A percentile compares a stretch with the other conserved stretches of the same genome.
Evolutionary conservation across 2,113 vertebrate species (phyloP).

Genomic region (Hemibagrus wyckioides): DNA sequence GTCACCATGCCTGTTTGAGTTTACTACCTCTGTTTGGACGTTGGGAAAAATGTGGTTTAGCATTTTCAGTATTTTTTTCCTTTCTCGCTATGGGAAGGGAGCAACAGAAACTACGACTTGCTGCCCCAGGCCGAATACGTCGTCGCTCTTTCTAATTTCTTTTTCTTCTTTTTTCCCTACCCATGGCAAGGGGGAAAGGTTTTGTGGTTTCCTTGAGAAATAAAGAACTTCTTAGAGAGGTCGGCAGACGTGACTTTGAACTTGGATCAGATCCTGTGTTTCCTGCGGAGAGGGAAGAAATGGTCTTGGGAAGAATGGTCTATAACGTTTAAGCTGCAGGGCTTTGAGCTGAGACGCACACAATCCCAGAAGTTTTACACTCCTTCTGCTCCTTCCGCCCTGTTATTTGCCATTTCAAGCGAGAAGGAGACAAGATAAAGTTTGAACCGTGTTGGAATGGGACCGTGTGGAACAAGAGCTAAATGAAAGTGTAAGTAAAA

Average conservation of each 20-base stretch:
- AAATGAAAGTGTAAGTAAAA: conserved; percentile 72
- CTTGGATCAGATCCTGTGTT: conserved; percentile 93
- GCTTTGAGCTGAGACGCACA: conserved; percentile 66
- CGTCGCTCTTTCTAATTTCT: conserved; percentile 52
- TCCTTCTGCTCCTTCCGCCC: conserved; percentile 59
- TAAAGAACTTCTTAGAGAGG: conserved; percentile 85
- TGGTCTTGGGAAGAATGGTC: conserved; percentile 81
- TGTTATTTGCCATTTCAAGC: conserved; percentile 51
- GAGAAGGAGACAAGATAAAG: conserved; percentile 49
- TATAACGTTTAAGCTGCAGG: conserved; percentile 72
- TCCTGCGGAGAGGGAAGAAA: conserved; percentile 87
- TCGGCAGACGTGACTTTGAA: conserved; percentile 96
- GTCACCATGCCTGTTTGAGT: not conserved
- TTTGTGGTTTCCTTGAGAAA: conserved; percentile 80
- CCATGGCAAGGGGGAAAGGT: conserved; percentile 67
- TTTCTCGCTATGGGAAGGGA: conserved; percentile 49
- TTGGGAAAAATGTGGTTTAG: not conserved
- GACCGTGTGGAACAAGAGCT: conserved; percentile 54
- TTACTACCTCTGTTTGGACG: not conserved
- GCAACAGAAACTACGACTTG: conserved; percentile 62
- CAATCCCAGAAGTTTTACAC: conserved; percentile 63
- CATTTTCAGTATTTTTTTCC: conserved; percentile 45
- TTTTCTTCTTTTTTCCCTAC: conserved; percentile 59
- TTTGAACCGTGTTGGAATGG: conserved; percentile 54
- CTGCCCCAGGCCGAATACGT: conserved; percentile 65